Evolutionary conservation across 2,797 vertebrate genomes (phyloP).

Genomic region (Rhinoraja longicauda): DNA sequence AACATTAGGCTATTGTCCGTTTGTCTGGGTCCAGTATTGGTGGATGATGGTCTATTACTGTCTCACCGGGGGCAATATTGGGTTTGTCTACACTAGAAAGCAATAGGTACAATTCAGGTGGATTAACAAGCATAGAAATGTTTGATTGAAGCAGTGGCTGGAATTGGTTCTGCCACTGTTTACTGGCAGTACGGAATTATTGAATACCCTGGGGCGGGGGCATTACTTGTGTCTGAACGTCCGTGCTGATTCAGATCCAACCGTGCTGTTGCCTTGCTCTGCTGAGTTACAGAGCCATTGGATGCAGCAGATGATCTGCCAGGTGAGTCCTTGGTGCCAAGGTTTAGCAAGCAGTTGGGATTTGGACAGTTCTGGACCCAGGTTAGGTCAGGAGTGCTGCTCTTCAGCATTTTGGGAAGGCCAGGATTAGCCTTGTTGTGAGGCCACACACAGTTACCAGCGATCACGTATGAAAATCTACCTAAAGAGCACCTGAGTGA

Average conservation of each 20-base stretch:
- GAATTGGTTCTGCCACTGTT: neutral
- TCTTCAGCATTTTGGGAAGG: neutral
- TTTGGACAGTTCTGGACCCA: neutral
- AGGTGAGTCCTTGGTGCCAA: neutral
- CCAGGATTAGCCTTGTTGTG: neutral
- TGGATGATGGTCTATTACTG: neutral
- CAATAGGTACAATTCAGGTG: neutral
- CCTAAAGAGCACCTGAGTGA: neutral
- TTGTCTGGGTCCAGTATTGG: neutral
- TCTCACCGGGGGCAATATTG: neutral
- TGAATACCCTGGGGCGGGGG: neutral
- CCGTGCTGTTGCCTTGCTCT: neutral
- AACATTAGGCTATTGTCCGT: neutral
- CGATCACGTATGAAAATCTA: neutral
- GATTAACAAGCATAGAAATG: neutral
- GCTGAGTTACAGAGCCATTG: neutral
- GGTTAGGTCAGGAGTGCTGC: neutral
- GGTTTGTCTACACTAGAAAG: too few species aligned
- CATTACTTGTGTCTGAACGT: neutral
- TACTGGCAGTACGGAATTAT: neutral
- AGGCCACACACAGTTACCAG: neutral
- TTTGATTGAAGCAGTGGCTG: neutral
- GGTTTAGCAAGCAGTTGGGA: neutral
- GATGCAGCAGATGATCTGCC: neutral
- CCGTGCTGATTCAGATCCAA: neutral